A percentile compares a stretch with the other conserved stretches of the same genome.
Conservation (phyloP, 1,140 invertebrate species). For the Dryas iulia region DNA sequence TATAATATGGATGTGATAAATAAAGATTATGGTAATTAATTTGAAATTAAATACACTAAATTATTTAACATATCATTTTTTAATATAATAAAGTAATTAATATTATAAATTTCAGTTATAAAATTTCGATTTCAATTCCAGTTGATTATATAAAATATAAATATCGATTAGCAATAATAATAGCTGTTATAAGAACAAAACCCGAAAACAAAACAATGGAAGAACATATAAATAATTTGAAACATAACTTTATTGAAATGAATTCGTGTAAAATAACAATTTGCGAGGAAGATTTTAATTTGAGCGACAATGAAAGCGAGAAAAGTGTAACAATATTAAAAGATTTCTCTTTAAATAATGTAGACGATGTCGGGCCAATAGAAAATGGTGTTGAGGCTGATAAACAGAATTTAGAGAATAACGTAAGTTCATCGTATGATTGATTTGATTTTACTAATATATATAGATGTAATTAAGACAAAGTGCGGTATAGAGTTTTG, state of each 20-base stretch:
- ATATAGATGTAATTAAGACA: too few relatives aligned
- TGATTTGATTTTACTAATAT: too few relatives aligned
- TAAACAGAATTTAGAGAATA: neutral
- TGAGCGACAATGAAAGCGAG: slow-evolving; percentile 28
- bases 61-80: too few relatives aligned
- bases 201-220: slow-evolving; percentile 5
- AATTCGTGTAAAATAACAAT: slow-evolving; percentile 32
- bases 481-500: too few relatives aligned
- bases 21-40: neutral
- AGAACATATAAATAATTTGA: slow-evolving; percentile 41
- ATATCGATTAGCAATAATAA: slow-evolving; percentile 13
- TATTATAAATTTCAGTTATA: neutral
- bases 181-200: slow-evolving; percentile 11
- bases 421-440: too few relatives aligned
- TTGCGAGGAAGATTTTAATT: slow-evolving; percentile 49
- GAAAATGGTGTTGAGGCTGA: neutral
- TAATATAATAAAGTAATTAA: too few relatives aligned
- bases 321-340: slow-evolving; percentile 40
- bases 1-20: neutral
- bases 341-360: slow-evolving; percentile 24
- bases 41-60: neutral
- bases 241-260: slow-evolving; percentile 37
- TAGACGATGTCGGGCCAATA: neutral
- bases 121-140: neutral
- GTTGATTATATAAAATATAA: slow-evolving; percentile 18